A percentile compares a stretch with the other conserved stretches of the same genome.
phyloP scores from a whole-genome alignment of 2,113 vertebrate genomes.

The Phrynosoma platyrhinos region DNA sequence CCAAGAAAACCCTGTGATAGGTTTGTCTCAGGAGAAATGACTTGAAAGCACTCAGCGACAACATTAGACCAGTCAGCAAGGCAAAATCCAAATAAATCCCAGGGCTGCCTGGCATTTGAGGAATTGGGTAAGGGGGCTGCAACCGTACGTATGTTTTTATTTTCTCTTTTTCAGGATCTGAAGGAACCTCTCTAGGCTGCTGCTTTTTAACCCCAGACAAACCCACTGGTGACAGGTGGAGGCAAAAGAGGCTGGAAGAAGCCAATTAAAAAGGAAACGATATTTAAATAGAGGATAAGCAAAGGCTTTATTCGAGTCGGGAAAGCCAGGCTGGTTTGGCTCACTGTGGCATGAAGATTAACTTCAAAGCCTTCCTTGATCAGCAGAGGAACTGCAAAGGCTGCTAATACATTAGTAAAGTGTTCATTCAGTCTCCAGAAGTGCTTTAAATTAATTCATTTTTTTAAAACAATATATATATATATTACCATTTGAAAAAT shows the following conservation, averaged over 20 bases:
- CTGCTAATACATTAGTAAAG: slow-evolving; percentile 41
- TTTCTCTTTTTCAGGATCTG: neutral
- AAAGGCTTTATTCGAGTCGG: neutral
- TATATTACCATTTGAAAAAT: slow-evolving; percentile 23
- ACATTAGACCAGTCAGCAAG: too few relatives aligned
- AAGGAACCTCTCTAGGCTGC: slow-evolving; percentile 23
- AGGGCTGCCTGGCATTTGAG: too few relatives aligned
- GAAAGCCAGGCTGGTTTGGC: neutral
- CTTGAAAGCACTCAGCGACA: too few relatives aligned
- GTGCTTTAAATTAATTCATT: slow-evolving; percentile 41
- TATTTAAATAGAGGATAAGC: neutral
- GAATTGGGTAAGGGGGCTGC: too few relatives aligned
- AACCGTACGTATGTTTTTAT: neutral
- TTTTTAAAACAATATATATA: neutral
- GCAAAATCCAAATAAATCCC: too few relatives aligned
- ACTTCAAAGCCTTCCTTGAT: slow-evolving; percentile 63
- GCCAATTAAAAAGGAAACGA: neutral
- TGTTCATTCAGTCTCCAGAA: slow-evolving; percentile 46
- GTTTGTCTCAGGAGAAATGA: too few relatives aligned
- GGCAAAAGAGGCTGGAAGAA: neutral
- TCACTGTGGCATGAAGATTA: slow-evolving; percentile 15
- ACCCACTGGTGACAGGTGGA: slow-evolving; percentile 32
- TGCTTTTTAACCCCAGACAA: slow-evolving; percentile 39
- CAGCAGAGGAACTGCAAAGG: slow-evolving; percentile 57
- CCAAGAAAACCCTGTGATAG: too few relatives aligned